Evolutionary conservation across 2,113 vertebrate species (phyloP), one percentile per base, ranked within the genome.

Genomic region (Perca fluviatilis): DNA sequence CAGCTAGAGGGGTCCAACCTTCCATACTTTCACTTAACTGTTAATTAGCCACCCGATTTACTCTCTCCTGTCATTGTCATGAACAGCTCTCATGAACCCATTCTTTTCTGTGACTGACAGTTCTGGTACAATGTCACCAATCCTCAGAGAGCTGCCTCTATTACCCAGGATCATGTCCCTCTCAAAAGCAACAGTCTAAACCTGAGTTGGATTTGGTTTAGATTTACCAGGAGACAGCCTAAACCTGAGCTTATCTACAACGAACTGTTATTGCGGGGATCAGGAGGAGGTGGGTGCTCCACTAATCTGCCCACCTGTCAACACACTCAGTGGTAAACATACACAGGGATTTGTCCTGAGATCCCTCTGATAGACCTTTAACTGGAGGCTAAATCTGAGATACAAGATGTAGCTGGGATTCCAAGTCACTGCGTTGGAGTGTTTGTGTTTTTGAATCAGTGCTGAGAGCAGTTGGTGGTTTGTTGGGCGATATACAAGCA

Each of bases 271-370:
- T 77, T 79, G 61, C 74, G 40, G 30, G 46, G 75, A 82, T 86
- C 67, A 77, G 61, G 83, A 54, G 61, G 81, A 86, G 81, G 73
- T 79, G 65, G 83, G 80, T 56, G 25, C 63, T 74, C 18, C 66
- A 70, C 80, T 91, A 91, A 90, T 91, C 89, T 85, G 60, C 57
- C 87, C 89, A 91, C 90, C 90, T 92, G 88, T 91, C 87, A 14
- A 88, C 76, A 74, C 70, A 70, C 74, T 69, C 50, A 46, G 63
- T 36, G 54, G 79, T 74, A 84, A 89, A 86, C 68, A 87, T 77
- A 88, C 85, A 68, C 58, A 58, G 61, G 79, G 77, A 86, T 91
- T 91, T 87, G 65, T 84, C 71, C 73, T 46, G 23, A 76, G 64
- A 88, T 79, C 51, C 33, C 57, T 56, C 72, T 69, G 58, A 85